Conservation (phyloP, 2,113 vertebrate species). For the Regulus satrapa region DNA sequence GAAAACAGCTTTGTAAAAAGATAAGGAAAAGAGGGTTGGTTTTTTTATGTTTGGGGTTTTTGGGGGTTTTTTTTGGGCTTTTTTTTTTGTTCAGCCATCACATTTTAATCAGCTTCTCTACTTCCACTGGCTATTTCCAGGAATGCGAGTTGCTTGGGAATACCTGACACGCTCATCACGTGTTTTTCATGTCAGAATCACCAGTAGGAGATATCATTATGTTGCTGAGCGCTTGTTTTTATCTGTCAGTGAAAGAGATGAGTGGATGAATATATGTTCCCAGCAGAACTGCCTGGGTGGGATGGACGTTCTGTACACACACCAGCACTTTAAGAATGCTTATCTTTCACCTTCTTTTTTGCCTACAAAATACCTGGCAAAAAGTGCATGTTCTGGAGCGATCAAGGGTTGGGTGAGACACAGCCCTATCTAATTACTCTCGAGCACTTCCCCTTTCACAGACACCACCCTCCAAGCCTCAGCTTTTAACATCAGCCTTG, state of each 20-base stretch:
- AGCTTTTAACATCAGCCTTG: neutral
- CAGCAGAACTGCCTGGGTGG: neutral
- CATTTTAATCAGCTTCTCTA: neutral
- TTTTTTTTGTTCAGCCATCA: no score
- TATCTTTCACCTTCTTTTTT: neutral
- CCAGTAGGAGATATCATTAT: neutral
- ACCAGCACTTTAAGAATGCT: neutral
- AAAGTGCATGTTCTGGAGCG: neutral
- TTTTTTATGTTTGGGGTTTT: neutral
- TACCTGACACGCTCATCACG: neutral
- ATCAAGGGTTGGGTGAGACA: neutral
- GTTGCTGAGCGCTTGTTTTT: neutral
- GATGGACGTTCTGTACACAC: neutral
- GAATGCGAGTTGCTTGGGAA: neutral
- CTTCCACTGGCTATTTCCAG: neutral
- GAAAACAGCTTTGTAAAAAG: neutral
- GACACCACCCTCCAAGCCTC: neutral
- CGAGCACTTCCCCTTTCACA: neutral
- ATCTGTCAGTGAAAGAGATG: neutral
- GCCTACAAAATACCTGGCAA: neutral
- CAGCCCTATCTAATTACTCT: neutral
- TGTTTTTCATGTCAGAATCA: slow-evolving; percentile 1
- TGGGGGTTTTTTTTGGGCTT: neutral
- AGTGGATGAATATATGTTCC: neutral
- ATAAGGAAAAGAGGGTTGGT: neutral